Base-by-base conservation (phyloP, 1,140 invertebrate species). In the Dendroctonus ponderosae region DNA sequence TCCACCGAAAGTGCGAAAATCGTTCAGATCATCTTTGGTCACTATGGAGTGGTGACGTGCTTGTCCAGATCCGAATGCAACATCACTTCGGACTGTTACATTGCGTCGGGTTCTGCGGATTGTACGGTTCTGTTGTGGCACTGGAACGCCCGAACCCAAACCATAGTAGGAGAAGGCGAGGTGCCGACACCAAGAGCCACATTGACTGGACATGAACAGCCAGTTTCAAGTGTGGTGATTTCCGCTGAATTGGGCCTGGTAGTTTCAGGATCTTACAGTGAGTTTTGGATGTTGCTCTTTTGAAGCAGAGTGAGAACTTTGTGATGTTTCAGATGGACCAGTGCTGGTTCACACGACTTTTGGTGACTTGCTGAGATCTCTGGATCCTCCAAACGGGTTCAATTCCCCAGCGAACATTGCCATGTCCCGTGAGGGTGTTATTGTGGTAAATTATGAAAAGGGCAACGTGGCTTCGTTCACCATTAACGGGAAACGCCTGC, bases 71-170 rank as follows among this genome's bases (percentile, higher is more conserved):
- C 96, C 7, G 97, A 99, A 79, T 98, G 96, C 79, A 99, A 97
- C 80, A 94, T 98, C 54, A 97, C 94, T 39, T 96, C 96, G 5
- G 97, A 99, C 81, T 99, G 96, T 80, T 99, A 99, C 80, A 91
- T 99, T 62, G 96, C 96, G 0, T 98, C 96, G 3, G 98, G 97
- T 39, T 96, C 94, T 43, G 92, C 96, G 7, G 98, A 99, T 80
- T 99, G 97, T 79, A 98, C 97, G 0, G 94, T 99, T 6, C 83
- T 99, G 50, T 81, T 99, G 5, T 99, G 97, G 97, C 96, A 98
- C 74, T 99, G 97, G 94, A 98, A 93, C 76, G 94, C 95, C 0
- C 85, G 96, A 52, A 94, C 93, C 48, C 94, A 97, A 78, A 94
- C 92, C 52, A 96, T 99, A 73, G 93, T 98, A 43, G 97, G 97